Evolutionary conservation across 2,797 vertebrate genomes (phyloP).

Genomic region (Phyllotis vaccarum): DNA sequence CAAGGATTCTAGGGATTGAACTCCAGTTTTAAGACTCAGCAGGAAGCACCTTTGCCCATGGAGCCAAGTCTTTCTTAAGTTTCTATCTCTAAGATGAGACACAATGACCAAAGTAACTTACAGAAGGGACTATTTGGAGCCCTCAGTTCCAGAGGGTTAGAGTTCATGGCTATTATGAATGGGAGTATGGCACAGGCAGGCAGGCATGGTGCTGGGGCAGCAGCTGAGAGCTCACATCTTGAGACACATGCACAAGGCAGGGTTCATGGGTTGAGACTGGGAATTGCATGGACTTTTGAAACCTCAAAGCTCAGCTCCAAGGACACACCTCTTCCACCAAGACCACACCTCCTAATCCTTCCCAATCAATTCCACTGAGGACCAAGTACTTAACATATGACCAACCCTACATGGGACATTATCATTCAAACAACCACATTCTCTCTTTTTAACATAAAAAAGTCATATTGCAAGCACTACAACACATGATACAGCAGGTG

Average conservation of each 20-base stretch:
- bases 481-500: background rate
- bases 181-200: background rate
- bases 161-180: background rate
- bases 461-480: background rate
- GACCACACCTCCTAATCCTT: background rate
- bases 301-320: background rate
- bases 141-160: background rate
- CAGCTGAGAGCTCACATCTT: background rate
- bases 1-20: background rate
- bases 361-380: background rate
- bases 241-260: background rate
- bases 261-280: background rate
- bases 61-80: background rate
- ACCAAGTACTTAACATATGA: background rate
- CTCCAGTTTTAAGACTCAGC: background rate
- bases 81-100: background rate
- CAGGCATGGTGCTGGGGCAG: background rate
- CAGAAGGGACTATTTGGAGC: background rate
- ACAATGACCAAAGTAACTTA: background rate
- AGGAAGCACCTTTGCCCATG: background rate
- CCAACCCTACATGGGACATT: background rate
- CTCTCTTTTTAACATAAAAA: background rate
- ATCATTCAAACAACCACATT: background rate
- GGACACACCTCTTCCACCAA: background rate
- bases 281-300: background rate